Evolutionary conservation across 2,888 invertebrate genomes (phyloP).

Genomic region (Philereme transversata): DNA sequence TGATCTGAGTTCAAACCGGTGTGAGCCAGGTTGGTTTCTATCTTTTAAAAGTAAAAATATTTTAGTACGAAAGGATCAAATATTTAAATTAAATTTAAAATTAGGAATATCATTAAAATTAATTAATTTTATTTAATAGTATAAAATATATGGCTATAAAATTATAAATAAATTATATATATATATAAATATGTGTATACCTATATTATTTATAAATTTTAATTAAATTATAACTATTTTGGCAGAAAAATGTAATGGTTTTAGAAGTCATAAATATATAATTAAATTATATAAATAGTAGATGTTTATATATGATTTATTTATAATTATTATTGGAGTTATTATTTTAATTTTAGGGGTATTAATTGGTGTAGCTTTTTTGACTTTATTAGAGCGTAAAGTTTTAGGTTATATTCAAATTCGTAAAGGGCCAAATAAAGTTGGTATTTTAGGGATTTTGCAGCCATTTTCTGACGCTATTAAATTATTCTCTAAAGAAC

Average conservation of each 20-base stretch:
- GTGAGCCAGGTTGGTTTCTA: conserved; percentile 94
- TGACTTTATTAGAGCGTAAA: conserved; percentile 89
- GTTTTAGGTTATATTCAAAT: conserved; percentile 89
- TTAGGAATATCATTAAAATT: conserved; percentile 59
- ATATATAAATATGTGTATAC: conserved; percentile 21
- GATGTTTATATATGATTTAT: conserved; percentile 73
- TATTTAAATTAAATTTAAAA: conserved; percentile 83
- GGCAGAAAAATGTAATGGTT: conserved; percentile 88
- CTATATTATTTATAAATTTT: conserved; percentile 27
- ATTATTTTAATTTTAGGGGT: conserved; percentile 84
- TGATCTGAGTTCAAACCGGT: conserved; percentile 95
- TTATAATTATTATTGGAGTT: conserved; percentile 65
- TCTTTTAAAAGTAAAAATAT: conserved; percentile 85
- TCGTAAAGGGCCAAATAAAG: conserved; percentile 90
- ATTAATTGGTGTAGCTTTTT: conserved; percentile 87
- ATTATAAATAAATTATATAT: too few relatives aligned
- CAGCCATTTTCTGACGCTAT: conserved; percentile 90
- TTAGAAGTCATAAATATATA: conserved; percentile 87
- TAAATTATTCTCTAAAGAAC: conserved; percentile 88
- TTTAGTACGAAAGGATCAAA: conserved; percentile 92
- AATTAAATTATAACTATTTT: conserved; percentile 74
- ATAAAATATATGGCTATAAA: conserved; percentile 23
- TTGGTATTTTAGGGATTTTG: conserved; percentile 84
- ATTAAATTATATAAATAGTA: conserved; percentile 81
- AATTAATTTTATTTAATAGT: conserved; percentile 15